Evolutionary conservation across 1,140 invertebrate species (phyloP), one percentile per base, ranked within the genome.

Genomic region (Pygmarrhopalites habei): DNA sequence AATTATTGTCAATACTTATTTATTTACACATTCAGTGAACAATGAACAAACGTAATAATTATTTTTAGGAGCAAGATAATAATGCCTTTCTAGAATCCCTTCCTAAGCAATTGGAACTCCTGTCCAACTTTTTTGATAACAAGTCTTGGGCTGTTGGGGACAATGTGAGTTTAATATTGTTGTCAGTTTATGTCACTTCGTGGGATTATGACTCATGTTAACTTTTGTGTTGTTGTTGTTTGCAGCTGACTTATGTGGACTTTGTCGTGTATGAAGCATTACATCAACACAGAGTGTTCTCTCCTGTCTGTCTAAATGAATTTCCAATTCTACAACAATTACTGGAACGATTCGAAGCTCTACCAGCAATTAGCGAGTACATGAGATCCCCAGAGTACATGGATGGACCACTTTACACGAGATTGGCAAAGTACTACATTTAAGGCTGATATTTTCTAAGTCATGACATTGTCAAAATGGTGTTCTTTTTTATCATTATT

Each of bases 201-300:
- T 28, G 3, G 30, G 5, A 17, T 47, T 25, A 25, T 28, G 21
- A 39, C 4, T n/a, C n/a, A 26, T 44, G n/a, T 58, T 60, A 5
- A n/a, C n/a, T 32, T 35, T 44, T 58, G 32, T 47, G 15, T 56
- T 1, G 15, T 23, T 21, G 41, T 51, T 44, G 4, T 30, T 29
- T 61, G 10, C 29, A 80, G 79, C 61, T 79, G n/a, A 76, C 75
- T 1, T 79, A 75, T 68, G 75, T 76, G 10, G 79, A 81, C 60
- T 80, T 81, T 68, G 70, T 77, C 39, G 58, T 78, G 7, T 80
- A 79, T 70, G 79, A 81, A 60, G 62, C 75, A 4, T 61, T 81
- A 23, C 76, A 79, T 69, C 72, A 74, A 21, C 74, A 77, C 28
- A 46, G 66, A 17, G 57, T 74, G 7, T 69, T 81, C 17, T 64